Evolutionary conservation across 2,113 vertebrate genomes (phyloP).

Genomic region (Phasianus colchicus): DNA sequence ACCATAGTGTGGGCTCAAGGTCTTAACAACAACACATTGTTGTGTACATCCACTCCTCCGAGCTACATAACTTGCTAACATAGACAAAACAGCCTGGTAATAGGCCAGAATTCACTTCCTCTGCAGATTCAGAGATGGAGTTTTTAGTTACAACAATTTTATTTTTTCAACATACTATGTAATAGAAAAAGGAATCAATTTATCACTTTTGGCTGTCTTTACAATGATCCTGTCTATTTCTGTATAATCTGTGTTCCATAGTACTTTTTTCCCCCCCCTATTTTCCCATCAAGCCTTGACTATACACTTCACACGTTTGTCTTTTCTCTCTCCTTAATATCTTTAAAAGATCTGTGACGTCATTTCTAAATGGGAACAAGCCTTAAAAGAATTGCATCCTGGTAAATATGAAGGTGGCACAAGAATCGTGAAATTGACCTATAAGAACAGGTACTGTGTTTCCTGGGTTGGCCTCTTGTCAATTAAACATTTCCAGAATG

Average conservation of each 20-base stretch:
- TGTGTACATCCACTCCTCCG: background rate
- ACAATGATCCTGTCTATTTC: background rate
- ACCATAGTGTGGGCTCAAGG: background rate
- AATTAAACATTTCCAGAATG: background rate
- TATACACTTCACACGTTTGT: background rate
- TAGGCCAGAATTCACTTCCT: background rate
- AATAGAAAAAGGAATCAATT: background rate
- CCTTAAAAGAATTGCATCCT: slow-evolving; percentile 88
- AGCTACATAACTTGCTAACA: background rate
- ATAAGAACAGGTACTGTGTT: slow-evolving; percentile 87
- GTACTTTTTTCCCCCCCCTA: background rate
- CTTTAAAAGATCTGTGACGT: slow-evolving; percentile 88
- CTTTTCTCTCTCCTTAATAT: background rate
- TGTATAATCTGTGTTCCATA: background rate
- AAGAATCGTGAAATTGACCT: slow-evolving; percentile 87
- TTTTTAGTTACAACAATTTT: background rate
- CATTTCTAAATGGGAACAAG: slow-evolving; percentile 93
- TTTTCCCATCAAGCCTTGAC: background rate
- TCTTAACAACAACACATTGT: background rate
- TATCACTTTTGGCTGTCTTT: background rate
- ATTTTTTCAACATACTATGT: background rate
- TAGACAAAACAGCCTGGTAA: background rate
- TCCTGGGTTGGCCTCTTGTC: background rate
- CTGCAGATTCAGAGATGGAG: background rate
- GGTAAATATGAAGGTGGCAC: slow-evolving; percentile 89